These are phyloP conservation scores for Protophormia terraenovae DNA, from an alignment of 2,888 invertebrate species.

Conservation along the genomic window DNA sequence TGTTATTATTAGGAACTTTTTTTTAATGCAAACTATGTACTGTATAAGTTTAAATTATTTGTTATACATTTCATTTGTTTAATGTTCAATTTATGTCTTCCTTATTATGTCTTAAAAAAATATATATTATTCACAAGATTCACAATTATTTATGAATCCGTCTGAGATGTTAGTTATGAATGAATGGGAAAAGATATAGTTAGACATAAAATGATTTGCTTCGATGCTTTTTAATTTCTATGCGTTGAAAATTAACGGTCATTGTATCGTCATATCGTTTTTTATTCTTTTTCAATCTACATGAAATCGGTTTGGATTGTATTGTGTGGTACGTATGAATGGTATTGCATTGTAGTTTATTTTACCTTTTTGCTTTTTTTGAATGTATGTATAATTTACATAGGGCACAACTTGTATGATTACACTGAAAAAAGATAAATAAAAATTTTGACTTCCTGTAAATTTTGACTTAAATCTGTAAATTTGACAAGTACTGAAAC, in stretches of 20 bases:
- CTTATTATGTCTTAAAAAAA: conserved; percentile 14
- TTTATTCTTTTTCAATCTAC: background rate
- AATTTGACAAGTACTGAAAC: too few relatives aligned
- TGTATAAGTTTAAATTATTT: too few relatives aligned
- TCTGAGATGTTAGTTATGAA: background rate
- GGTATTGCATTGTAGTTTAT: conserved; percentile 12
- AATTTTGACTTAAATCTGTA: too few relatives aligned
- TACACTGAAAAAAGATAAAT: conserved; percentile 8
- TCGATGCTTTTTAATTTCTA: conserved; percentile 19
- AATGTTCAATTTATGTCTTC: conserved; percentile 38
- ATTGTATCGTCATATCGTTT: conserved; percentile 1
- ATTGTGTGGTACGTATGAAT: background rate
- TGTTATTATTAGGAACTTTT: background rate
- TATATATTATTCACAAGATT: background rate
- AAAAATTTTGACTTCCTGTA: too few relatives aligned
- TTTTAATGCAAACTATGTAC: background rate
- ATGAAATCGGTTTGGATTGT: background rate
- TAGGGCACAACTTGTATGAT: background rate
- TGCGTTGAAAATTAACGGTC: conserved; percentile 34
- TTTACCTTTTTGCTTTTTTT: background rate
- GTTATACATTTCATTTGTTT: background rate
- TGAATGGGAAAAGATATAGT: background rate
- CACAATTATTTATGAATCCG: background rate
- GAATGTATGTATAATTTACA: background rate
- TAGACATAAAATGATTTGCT: conserved; percentile 26